phyloP scores from a whole-genome alignment of 2,888 invertebrate species.

The Dolichomitus sp. region DNA sequence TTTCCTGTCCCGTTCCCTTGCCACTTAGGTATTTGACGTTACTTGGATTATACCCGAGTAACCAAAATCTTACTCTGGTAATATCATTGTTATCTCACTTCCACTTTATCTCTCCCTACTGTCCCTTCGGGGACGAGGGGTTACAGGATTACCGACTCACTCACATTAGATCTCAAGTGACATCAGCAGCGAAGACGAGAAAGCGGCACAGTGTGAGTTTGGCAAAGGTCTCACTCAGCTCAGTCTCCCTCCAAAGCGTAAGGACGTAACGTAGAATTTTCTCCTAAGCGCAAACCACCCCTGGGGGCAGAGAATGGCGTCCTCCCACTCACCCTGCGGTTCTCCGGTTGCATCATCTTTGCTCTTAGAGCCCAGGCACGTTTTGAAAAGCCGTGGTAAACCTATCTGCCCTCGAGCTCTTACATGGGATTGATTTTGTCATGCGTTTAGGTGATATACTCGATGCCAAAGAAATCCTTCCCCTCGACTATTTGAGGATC shows the following conservation, averaged over 20 bases:
- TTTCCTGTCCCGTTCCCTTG: background rate
- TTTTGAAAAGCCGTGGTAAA: constrained; percentile 51
- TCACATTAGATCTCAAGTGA: constrained; percentile 33
- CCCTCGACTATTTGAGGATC: background rate
- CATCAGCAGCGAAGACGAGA: constrained; percentile 18
- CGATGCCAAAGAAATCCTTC: background rate
- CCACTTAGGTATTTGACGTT: constrained; percentile 24
- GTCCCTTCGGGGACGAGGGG: constrained; percentile 22
- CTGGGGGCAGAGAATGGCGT: constrained; percentile 32
- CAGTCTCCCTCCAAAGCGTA: background rate
- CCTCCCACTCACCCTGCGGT: constrained; percentile 21
- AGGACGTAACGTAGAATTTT: constrained; percentile 34
- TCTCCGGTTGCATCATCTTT: constrained; percentile 50
- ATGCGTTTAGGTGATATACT: constrained; percentile 23
- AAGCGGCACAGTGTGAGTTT: constrained; percentile 13
- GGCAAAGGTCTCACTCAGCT: constrained; percentile 23
- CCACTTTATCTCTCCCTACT: constrained; percentile 30
- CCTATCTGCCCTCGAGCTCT: constrained; percentile 16
- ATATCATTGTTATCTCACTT: constrained; percentile 58
- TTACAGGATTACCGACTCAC: constrained; percentile 38
- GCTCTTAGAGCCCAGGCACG: constrained; percentile 22
- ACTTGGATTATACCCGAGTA: constrained; percentile 43
- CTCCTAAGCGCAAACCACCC: constrained; percentile 34
- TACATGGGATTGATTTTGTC: constrained; percentile 49
- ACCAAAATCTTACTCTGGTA: constrained; percentile 55